phyloP scores from a whole-genome alignment of 2,113 vertebrate genomes.

The Leuciscus idus region DNA sequence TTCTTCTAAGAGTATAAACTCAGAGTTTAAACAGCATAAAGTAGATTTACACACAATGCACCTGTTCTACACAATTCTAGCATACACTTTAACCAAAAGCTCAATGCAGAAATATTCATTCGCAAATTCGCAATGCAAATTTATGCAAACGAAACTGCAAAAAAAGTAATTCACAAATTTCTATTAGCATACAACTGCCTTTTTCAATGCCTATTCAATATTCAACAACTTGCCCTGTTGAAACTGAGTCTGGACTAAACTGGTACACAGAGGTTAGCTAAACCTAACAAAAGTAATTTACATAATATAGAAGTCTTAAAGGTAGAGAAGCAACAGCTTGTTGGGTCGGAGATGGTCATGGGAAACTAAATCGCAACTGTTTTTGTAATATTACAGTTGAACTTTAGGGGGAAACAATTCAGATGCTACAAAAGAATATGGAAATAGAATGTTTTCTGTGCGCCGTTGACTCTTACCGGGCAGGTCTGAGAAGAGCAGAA shows the following conservation, averaged over 20 bases:
- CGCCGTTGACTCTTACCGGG: conserved; percentile 80
- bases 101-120: not conserved
- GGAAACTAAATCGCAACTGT: not conserved
- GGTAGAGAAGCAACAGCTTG: not conserved
- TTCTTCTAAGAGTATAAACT: not conserved
- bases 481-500: conserved; percentile 97
- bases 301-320: not conserved
- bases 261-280: not conserved
- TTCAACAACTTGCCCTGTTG: not conserved
- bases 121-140: not conserved
- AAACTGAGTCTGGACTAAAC: not conserved
- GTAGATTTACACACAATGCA: not conserved
- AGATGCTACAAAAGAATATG: not conserved
- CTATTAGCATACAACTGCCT: not conserved
- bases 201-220: not conserved
- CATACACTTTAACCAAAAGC: not conserved
- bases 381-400: not conserved
- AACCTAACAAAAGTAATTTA: not conserved
- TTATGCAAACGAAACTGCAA: not conserved
- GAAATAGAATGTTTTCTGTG: not conserved
- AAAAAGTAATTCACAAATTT: not conserved
- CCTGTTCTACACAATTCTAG: not conserved
- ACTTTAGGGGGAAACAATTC: not conserved
- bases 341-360: not conserved
- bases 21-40: not conserved